A percentile compares a stretch with the other conserved stretches of the same genome.
Conservation (phyloP, 2,113 vertebrate genomes). For the Oryctolagus cuniculus region DNA sequence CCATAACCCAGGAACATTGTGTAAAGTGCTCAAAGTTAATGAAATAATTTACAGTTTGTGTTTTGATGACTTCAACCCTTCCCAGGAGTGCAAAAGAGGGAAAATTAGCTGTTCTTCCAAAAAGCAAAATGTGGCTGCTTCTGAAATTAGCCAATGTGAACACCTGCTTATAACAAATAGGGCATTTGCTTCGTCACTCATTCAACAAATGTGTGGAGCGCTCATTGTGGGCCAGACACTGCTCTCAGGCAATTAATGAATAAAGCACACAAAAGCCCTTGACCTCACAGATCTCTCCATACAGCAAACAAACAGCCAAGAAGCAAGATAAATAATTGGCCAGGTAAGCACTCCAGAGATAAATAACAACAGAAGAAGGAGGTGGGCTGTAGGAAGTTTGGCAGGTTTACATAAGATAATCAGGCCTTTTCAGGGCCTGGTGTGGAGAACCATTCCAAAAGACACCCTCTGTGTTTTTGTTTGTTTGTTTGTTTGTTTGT, state of each 20-base stretch:
- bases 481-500: no score
- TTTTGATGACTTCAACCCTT: conserved; percentile 20
- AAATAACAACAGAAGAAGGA: not conserved
- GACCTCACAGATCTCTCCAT: not conserved
- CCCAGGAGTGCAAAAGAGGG: not conserved
- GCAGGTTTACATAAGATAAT: not conserved
- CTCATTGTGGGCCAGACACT: not conserved
- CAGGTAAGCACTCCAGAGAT: not conserved
- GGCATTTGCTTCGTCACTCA: not conserved
- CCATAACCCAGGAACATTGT: not conserved
- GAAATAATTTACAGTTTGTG: not conserved
- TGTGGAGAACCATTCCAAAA: not conserved
- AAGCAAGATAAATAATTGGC: not conserved
- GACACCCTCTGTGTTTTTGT: not conserved
- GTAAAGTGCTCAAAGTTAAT: not conserved
- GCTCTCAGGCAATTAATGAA: not conserved
- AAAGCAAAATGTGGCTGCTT: not conserved
- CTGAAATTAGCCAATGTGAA: not conserved
- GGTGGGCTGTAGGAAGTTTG: no score
- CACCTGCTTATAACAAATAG: not conserved
- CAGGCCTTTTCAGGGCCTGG: not conserved
- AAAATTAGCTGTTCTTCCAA: not conserved
- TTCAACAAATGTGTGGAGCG: not conserved
- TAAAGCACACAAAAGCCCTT: not conserved
- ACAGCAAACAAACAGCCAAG: not conserved